A percentile compares a stretch with the other conserved stretches of the same genome.
These are phyloP conservation scores for Aromia moschata DNA, from an alignment of 2,888 invertebrate species.

Conservation along the genomic window DNA sequence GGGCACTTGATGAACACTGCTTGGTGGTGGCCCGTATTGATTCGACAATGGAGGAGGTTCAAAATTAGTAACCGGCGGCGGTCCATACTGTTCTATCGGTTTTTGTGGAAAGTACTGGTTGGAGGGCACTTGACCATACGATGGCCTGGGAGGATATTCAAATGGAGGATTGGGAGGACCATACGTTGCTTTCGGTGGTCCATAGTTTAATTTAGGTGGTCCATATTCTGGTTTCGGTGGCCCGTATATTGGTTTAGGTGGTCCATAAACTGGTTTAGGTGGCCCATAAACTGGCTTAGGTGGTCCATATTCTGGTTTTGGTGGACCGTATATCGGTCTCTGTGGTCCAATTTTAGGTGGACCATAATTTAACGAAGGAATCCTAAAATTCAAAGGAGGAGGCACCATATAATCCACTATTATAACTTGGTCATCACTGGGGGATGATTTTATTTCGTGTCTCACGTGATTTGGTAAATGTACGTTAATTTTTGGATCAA, in stretches of 20 bases:
- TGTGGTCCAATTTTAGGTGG: slow-evolving; percentile 24
- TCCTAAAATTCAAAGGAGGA: slow-evolving; percentile 30
- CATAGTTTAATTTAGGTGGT: slow-evolving; percentile 46
- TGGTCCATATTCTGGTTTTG: slow-evolving; percentile 5
- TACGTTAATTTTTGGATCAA: slow-evolving; percentile 21
- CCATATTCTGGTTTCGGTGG: slow-evolving; percentile 44
- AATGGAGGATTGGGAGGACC: slow-evolving; percentile 34
- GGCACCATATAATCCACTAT: slow-evolving; percentile 43
- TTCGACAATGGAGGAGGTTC: slow-evolving; percentile 38
- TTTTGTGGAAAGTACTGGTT: slow-evolving; percentile 38
- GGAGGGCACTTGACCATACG: slow-evolving; percentile 48
- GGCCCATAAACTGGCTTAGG: slow-evolving; percentile 35
- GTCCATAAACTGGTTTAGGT: slow-evolving; percentile 37
- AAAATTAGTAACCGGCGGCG: slow-evolving; percentile 39
- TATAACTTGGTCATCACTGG: slow-evolving; percentile 8
- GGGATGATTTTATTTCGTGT: background rate
- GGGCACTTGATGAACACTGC: slow-evolving; percentile 39
- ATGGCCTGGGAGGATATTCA: slow-evolving; percentile 36
- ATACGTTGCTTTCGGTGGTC: slow-evolving; percentile 16
- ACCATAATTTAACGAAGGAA: slow-evolving; percentile 20
- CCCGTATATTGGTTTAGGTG: slow-evolving; percentile 28
- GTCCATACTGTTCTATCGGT: slow-evolving; percentile 32
- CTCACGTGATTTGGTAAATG: slow-evolving; percentile 32
- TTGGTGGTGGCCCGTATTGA: slow-evolving; percentile 45
- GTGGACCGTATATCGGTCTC: background rate